Evolutionary conservation across 2,113 vertebrate species (phyloP).

Genomic region (Ceyx melanurus): DNA sequence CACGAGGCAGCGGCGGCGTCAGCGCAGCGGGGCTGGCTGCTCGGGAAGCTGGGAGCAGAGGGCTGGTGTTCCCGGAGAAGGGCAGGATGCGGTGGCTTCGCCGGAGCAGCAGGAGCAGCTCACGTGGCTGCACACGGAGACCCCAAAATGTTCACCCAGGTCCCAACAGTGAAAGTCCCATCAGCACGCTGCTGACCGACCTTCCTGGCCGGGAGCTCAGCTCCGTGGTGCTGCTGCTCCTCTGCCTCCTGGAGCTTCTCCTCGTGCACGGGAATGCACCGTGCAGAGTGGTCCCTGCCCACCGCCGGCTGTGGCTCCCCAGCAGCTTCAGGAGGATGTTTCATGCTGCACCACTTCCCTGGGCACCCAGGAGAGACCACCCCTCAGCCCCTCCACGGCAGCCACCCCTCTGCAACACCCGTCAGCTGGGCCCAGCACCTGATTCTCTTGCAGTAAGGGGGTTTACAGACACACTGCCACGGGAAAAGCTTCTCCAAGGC

Average conservation of each 20-base stretch:
- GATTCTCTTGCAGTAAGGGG: rapidly evolving
- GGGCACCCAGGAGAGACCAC: background rate
- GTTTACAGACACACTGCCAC: background rate
- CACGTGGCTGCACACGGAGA: background rate
- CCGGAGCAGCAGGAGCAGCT: background rate
- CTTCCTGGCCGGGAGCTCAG: background rate
- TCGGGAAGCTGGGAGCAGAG: background rate
- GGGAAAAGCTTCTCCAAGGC: background rate
- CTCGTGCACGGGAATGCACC: rapidly evolving
- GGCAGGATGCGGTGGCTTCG: background rate
- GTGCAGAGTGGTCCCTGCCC: background rate
- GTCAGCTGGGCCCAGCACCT: background rate
- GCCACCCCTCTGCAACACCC: background rate
- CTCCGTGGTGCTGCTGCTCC: rapidly evolving
- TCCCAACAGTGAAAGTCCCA: background rate
- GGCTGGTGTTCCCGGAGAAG: background rate
- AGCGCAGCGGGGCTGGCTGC: background rate
- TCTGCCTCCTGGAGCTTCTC: background rate
- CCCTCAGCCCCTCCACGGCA: rapidly evolving
- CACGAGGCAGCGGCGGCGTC: background rate
- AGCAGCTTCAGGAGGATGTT: background rate
- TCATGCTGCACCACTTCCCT: background rate
- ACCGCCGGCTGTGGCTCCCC: background rate
- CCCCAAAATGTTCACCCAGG: background rate
- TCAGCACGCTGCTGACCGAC: background rate